Base-by-base conservation (phyloP, 2,113 vertebrate species). In the Erythrocercus mccallii region DNA sequence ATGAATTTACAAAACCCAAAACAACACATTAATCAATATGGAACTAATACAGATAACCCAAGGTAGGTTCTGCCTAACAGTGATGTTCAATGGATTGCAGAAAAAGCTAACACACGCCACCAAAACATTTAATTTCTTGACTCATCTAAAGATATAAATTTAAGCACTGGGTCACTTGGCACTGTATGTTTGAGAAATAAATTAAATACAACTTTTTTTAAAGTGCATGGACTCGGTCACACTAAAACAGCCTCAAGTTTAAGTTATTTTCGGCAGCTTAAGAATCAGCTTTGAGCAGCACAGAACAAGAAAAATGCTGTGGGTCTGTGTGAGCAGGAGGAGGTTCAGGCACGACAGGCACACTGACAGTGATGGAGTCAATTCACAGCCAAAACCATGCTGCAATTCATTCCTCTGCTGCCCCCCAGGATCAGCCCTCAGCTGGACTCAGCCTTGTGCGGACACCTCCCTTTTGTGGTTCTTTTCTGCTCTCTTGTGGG, bases 401-500 rank as follows among this genome's bases (percentile, higher is more conserved):
- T 89, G 69, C 2, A 12, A 10, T 7, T 88, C 48, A 31, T 27
- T 51, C 53, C 78, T 51, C 57, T 76, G 61, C 65, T 45, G 31
- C n/a, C 47, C 47, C 45, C 28, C 69, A 16, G 48, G 5, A 60
- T 2, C 56, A 71, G 57, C 12, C 2, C 62, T 61, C 65, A 65
- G 78, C 84, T 53, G 79, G n/a, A 12, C 37, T 62, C 77, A 84
- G 76, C 62, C 65, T 1, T 0, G 10, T 4, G 16, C 48, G 65
- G 9, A 44, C 45, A 35, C 51, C 31, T 54, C 84, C 71, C 33
- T 93, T 57, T 12, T 6, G n/a, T 74, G 73, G 94, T 69, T 62
- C 95, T 81, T 89, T 78, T 68, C 96, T 97, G 98, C 97, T 88
- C 98, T 94, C 98, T 97, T 79, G 97, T 98, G 97, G 97, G 81